phyloP scores from a whole-genome alignment of 2,888 invertebrate genomes.

The Perdita meconis region DNA sequence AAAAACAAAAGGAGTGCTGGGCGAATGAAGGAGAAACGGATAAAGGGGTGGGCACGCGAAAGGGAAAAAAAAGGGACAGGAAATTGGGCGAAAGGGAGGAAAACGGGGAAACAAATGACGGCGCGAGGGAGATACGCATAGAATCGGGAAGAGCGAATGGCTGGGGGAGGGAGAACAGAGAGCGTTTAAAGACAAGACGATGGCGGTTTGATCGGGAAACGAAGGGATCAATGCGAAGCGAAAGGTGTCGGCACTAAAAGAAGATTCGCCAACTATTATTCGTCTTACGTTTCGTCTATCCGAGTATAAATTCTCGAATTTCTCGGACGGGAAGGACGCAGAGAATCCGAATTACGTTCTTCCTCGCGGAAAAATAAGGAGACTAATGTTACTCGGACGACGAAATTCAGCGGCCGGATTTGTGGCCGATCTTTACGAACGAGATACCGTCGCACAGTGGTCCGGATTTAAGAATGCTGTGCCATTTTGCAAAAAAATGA shows the following conservation, averaged over 20 bases:
- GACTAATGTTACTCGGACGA: not conserved
- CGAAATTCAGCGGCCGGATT: not conserved
- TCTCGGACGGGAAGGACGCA: not conserved
- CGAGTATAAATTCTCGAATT: too few species aligned
- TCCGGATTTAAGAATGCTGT: too few species aligned
- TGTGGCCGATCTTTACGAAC: not conserved
- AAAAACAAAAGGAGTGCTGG: constrained; percentile 33
- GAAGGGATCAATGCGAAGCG: constrained; percentile 2
- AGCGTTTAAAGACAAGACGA: constrained; percentile 18
- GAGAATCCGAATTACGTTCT: not conserved
- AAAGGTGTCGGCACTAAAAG: not conserved
- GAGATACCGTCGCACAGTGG: not conserved
- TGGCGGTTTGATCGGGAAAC: not conserved
- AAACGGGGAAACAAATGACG: constrained; percentile 39
- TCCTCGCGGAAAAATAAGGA: not conserved
- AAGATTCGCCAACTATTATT: not conserved
- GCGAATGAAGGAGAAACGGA: constrained; percentile 27
- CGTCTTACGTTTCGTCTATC: not conserved
- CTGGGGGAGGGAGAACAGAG: constrained; percentile 1
- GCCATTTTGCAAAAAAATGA: too few species aligned
- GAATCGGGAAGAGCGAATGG: not conserved
- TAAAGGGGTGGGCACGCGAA: constrained; percentile 6
- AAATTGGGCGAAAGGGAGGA: constrained; percentile 19
- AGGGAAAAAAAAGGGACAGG: not conserved
- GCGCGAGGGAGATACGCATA: constrained; percentile 21